Evolutionary conservation across 2,797 vertebrate genomes (phyloP).

Genomic region (Etheostoma nigrum): DNA sequence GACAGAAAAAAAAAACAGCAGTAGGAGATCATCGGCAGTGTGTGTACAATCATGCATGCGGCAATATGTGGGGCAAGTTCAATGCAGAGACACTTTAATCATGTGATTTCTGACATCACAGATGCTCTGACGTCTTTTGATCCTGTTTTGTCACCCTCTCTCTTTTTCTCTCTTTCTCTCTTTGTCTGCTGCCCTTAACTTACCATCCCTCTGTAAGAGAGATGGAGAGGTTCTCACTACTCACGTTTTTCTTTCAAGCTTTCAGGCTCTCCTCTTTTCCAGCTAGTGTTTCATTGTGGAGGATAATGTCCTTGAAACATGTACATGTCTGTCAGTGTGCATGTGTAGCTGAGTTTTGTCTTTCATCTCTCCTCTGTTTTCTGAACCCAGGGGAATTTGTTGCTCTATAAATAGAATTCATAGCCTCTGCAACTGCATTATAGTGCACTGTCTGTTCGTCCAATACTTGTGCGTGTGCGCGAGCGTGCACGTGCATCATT

Average conservation of each 20-base stretch:
- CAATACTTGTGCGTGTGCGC: neutral
- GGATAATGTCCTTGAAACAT: constrained; percentile 42
- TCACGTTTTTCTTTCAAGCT: constrained; percentile 37
- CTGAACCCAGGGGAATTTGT: constrained; percentile 38
- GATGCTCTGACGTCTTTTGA: constrained; percentile 42
- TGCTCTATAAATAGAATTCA: constrained; percentile 62
- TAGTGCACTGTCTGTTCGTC: constrained; percentile 13
- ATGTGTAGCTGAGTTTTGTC: constrained; percentile 38
- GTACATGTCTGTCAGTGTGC: constrained; percentile 8
- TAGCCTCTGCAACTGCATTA: constrained; percentile 27
- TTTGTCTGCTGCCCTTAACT: constrained; percentile 14
- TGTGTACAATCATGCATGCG: neutral
- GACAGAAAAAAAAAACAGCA: neutral
- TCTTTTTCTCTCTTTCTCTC: neutral
- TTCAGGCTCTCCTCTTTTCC: constrained; percentile 14
- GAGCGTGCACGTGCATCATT: neutral
- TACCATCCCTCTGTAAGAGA: constrained; percentile 29
- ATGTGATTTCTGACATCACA: constrained; percentile 52
- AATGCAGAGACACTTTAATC: constrained; percentile 21
- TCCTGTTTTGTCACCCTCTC: constrained; percentile 13
- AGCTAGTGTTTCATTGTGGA: constrained; percentile 45
- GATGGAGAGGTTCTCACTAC: constrained; percentile 54
- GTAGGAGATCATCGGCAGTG: neutral
- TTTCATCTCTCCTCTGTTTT: constrained; percentile 62
- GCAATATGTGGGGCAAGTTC: neutral